Percentiles rank a stretch among this genome's conserved stretches.
These are phyloP conservation scores for Hirundo rustica DNA, from an alignment of 2,797 vertebrate species.

Conservation along the genomic window DNA sequence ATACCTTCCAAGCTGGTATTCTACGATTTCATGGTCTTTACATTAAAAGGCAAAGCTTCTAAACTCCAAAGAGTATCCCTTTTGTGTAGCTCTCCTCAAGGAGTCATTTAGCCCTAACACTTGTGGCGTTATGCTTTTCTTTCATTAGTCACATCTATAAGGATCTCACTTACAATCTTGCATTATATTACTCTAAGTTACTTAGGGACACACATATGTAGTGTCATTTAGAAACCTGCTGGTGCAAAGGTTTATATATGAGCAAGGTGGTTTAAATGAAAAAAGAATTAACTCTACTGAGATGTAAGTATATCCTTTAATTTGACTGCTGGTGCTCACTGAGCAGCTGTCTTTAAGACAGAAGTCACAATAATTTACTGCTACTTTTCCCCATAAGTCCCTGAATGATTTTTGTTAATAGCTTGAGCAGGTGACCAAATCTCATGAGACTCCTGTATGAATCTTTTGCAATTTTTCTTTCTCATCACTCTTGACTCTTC, in stretches of 20 bases:
- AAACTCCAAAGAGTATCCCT: neutral
- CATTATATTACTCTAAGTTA: conserved; percentile 2
- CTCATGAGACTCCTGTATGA: neutral
- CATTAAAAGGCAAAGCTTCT: neutral
- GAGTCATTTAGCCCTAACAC: neutral
- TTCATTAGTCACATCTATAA: neutral
- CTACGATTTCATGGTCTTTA: neutral
- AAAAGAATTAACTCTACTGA: neutral
- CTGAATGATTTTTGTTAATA: conserved; percentile 13
- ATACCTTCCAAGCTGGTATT: neutral
- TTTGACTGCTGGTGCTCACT: neutral
- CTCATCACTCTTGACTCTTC: neutral
- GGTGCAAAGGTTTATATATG: neutral
- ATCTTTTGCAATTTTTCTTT: conserved; percentile 13
- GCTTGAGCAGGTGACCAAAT: conserved; percentile 11
- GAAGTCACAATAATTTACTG: conserved; percentile 9
- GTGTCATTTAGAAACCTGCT: neutral
- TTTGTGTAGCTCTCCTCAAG: neutral
- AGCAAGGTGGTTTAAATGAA: neutral
- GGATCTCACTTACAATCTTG: neutral
- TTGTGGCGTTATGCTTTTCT: neutral
- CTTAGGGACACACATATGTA: neutral
- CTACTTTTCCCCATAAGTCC: neutral
- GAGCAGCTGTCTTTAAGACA: neutral
- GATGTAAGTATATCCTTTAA: neutral